These are phyloP conservation scores for Stegostoma tigrinum DNA, from an alignment of 2,113 vertebrate species.

Conservation along the genomic window DNA sequence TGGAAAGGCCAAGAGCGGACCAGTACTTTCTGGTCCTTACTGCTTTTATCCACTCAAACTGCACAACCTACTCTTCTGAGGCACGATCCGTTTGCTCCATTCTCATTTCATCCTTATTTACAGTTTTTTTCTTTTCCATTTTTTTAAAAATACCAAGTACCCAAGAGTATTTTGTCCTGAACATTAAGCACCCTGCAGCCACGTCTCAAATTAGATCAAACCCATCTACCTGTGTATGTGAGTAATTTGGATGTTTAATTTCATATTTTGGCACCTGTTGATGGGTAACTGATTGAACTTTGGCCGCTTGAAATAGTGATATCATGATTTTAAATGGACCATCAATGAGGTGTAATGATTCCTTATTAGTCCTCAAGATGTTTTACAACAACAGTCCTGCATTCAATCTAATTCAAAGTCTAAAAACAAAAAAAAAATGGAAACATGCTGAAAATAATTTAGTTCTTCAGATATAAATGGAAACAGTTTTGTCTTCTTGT, in stretches of 20 bases:
- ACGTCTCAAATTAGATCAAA: neutral
- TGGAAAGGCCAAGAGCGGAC: no score
- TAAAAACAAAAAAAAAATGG: neutral
- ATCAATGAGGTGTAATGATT: neutral
- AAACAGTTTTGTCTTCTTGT: neutral
- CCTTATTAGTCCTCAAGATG: neutral
- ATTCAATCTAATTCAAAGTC: neutral
- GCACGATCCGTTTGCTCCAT: no score
- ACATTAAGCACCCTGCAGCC: neutral
- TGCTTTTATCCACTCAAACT: no score
- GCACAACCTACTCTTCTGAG: no score
- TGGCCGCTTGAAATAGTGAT: neutral
- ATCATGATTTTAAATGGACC: neutral
- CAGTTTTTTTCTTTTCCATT: no score
- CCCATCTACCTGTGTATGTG: no score
- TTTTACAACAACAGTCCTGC: neutral
- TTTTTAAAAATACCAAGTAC: no score
- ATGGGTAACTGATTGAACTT: neutral
- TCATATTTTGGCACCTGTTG: neutral
- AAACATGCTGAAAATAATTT: constrained; percentile 18
- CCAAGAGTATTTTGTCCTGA: no score
- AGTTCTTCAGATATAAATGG: neutral
- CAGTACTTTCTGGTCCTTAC: no score
- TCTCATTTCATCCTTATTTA: no score
- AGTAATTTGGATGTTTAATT: no score